Percentiles rank a stretch among this genome's conserved stretches.
Evolutionary conservation across 2,888 invertebrate species (phyloP).

Genomic region (Tiliacea aurago): DNA sequence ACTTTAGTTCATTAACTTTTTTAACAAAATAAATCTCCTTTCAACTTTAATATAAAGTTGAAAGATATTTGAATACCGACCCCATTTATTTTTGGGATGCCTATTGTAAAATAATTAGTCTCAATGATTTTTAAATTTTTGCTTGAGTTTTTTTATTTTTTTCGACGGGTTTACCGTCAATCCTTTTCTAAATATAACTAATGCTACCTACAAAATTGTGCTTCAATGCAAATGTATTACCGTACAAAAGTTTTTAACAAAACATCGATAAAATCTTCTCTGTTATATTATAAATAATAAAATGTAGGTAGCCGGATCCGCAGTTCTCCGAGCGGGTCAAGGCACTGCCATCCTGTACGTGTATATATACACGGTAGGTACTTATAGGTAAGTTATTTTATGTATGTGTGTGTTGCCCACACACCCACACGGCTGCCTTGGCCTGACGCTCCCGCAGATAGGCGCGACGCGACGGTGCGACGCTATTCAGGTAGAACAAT

Average conservation of each 20-base stretch:
- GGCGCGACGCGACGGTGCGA: no score
- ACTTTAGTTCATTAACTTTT: neutral
- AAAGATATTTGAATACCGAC: neutral
- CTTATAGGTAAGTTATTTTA: constrained; percentile 2
- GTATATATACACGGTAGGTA: neutral
- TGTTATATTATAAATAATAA: no score
- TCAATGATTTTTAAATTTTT: neutral
- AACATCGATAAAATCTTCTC: constrained; percentile 4
- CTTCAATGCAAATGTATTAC: neutral
- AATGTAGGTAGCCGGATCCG: constrained; percentile 8
- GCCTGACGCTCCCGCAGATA: neutral
- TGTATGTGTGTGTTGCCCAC: neutral
- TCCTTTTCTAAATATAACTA: neutral
- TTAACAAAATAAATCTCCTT: neutral
- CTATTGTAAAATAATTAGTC: constrained; percentile 12
- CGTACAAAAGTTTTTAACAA: neutral
- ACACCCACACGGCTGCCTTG: constrained; percentile 36
- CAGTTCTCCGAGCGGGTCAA: constrained; percentile 55
- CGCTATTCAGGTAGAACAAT: no score
- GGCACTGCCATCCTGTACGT: constrained; percentile 41
- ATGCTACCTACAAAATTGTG: neutral
- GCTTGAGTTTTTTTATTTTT: neutral
- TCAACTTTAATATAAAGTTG: no score
- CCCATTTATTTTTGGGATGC: constrained; percentile 6
- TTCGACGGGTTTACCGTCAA: no score